Evolutionary conservation across 2,888 invertebrate genomes (phyloP).

Genomic region (Eudasyphora cyanicolor): DNA sequence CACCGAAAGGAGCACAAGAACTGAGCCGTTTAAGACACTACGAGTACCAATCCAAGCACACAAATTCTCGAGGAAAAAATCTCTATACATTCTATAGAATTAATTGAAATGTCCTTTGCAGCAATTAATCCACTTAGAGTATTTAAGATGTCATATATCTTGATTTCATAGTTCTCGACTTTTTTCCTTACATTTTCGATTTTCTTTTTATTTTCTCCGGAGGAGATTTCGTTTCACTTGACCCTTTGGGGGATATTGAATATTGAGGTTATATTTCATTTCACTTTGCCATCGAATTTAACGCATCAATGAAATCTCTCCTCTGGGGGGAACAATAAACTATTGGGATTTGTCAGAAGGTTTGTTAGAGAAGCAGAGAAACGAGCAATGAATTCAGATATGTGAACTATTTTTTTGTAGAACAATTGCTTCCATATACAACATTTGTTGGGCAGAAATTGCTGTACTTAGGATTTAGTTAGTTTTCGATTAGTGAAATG

Average conservation of each 20-base stretch:
- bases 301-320: not conserved
- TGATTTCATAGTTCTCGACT: not conserved
- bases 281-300: not conserved
- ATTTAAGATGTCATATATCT: constrained; percentile 64
- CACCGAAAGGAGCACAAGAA: not conserved
- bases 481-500: too few relatives aligned
- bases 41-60: too few relatives aligned
- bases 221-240: too few relatives aligned
- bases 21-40: not conserved
- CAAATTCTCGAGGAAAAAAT: not conserved
- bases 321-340: not conserved
- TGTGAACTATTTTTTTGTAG: too few relatives aligned
- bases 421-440: too few relatives aligned
- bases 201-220: not conserved
- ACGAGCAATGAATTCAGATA: too few relatives aligned
- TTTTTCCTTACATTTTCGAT: not conserved
- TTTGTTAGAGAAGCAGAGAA: too few relatives aligned
- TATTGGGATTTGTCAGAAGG: not conserved
- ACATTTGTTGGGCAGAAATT: too few relatives aligned
- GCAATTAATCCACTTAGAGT: constrained; percentile 68
- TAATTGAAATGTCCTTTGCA: constrained; percentile 70
- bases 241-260: not conserved
- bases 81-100: constrained; percentile 43
- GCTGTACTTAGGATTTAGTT: too few relatives aligned
- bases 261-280: not conserved